phyloP scores from a whole-genome alignment of 2,888 invertebrate species.

The Perdita meconis region DNA sequence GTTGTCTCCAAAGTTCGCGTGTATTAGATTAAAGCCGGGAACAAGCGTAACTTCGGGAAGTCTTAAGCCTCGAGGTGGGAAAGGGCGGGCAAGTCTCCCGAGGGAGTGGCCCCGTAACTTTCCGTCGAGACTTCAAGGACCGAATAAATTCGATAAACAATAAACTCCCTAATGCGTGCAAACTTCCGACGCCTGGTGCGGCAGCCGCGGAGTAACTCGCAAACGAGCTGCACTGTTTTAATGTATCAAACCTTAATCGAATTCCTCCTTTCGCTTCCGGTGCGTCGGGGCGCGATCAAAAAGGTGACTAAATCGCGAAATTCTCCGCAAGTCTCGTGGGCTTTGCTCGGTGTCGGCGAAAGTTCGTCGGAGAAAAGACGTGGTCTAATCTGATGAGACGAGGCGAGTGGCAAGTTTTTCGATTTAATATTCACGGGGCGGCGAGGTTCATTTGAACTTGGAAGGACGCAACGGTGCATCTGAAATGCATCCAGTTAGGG shows the following conservation, averaged over 20 bases:
- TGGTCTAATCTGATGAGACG: neutral
- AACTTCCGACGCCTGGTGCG: constrained; percentile 17
- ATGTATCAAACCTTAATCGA: constrained; percentile 7
- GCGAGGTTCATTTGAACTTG: neutral
- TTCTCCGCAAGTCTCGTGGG: neutral
- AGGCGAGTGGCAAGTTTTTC: constrained; percentile 2
- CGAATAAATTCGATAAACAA: constrained; percentile 44
- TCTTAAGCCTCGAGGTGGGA: constrained; percentile 26
- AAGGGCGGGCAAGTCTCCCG: constrained; percentile 2
- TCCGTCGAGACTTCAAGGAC: constrained; percentile 25
- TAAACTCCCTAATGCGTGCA: constrained; percentile 31
- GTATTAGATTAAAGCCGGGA: constrained; percentile 22
- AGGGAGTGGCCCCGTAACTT: constrained; percentile 26
- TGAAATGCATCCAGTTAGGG: constrained; percentile 33
- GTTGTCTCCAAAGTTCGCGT: constrained; percentile 22
- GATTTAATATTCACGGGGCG: neutral
- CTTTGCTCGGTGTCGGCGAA: neutral
- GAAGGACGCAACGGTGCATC: neutral
- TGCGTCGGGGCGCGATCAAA: too few relatives aligned
- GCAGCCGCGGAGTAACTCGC: neutral
- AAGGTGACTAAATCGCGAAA: too few relatives aligned
- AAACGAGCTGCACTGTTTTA: neutral
- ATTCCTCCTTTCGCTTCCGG: neutral
- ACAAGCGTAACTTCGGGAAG: constrained; percentile 22
- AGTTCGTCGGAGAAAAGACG: neutral